Evolutionary conservation across 2,113 vertebrate species (phyloP).

Genomic region (Diglossa brunneiventris): DNA sequence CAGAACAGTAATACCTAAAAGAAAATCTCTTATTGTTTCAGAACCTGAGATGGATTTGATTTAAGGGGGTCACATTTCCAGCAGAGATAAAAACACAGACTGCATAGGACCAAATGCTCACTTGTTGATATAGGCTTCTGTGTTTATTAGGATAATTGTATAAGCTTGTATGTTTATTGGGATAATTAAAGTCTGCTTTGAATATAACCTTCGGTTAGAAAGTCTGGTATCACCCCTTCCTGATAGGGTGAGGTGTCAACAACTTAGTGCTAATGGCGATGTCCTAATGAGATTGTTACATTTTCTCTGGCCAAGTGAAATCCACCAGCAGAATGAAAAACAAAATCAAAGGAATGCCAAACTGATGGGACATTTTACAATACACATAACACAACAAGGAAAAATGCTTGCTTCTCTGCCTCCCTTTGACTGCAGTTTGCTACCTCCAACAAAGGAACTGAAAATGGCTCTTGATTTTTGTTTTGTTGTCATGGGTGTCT

Average conservation of each 20-base stretch:
- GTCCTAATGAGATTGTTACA: background rate
- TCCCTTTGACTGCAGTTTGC: background rate
- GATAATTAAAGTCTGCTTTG: slow-evolving; percentile 13
- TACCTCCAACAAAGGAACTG: background rate
- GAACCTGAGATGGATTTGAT: background rate
- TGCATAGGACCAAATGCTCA: background rate
- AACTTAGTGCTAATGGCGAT: background rate
- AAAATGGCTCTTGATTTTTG: background rate
- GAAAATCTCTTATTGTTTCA: background rate
- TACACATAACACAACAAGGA: background rate
- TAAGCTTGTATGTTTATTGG: background rate
- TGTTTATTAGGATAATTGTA: slow-evolving; percentile 1
- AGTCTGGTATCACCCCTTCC: background rate
- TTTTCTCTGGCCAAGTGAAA: background rate
- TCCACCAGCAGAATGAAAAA: background rate
- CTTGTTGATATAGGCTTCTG: background rate
- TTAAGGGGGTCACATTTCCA: background rate
- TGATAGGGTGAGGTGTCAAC: background rate
- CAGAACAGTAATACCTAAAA: background rate
- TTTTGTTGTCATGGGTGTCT: background rate
- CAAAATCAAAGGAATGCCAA: background rate
- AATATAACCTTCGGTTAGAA: background rate
- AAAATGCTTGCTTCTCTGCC: background rate
- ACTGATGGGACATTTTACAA: background rate
- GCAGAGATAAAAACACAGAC: background rate